Percentiles rank a stretch among this genome's conserved stretches.
phyloP scores from a whole-genome alignment of 1,140 invertebrate genomes.

The Eurosta solidaginis region DNA sequence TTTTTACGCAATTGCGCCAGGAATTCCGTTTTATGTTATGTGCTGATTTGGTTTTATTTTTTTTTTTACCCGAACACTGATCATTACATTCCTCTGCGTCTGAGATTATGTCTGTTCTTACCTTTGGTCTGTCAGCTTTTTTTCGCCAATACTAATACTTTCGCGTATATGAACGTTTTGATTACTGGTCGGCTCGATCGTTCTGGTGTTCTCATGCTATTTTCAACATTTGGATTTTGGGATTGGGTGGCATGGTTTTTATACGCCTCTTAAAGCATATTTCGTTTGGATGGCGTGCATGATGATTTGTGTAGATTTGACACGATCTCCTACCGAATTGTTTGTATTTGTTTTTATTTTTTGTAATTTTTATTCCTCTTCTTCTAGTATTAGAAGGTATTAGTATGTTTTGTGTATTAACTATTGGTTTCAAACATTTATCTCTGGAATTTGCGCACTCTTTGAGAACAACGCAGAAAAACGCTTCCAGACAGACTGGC shows the following conservation, averaged over 20 bases:
- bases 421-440: not conserved
- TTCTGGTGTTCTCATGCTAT: not conserved
- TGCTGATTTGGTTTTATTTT: not conserved
- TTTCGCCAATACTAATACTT: not conserved
- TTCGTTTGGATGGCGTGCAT: not conserved
- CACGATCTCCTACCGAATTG: not conserved
- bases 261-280: conserved; percentile 12
- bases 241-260: conserved; percentile 25
- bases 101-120: conserved; percentile 11
- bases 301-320: conserved; percentile 20
- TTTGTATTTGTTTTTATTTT: not conserved
- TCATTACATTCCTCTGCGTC: conserved; percentile 6
- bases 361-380: not conserved
- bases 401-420: not conserved
- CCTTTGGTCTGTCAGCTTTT: not conserved
- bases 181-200: not conserved
- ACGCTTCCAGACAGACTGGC: conserved; percentile 3
- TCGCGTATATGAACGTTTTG: not conserved
- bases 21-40: conserved; percentile 19
- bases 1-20: not conserved
- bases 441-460: not conserved
- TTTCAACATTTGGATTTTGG: not conserved
- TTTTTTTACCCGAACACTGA: conserved; percentile 3
- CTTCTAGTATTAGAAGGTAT: not conserved
- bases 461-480: not conserved